A percentile compares a stretch with the other conserved stretches of the same genome.
These are phyloP conservation scores for Elymnias hypermnestra DNA, from an alignment of 1,140 invertebrate genomes.

Conservation along the genomic window DNA sequence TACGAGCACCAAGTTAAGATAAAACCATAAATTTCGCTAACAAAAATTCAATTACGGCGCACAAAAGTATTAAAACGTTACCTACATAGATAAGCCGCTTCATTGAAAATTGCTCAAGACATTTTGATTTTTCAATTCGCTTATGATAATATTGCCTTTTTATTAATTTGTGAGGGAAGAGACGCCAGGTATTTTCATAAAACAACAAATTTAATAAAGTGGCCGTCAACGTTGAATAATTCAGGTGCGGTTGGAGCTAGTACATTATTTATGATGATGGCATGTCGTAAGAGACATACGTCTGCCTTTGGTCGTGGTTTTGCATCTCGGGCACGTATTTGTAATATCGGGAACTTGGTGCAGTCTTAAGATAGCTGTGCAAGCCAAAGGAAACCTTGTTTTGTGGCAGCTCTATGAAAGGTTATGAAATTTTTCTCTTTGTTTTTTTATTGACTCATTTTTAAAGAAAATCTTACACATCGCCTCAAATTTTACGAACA, in stretches of 20 bases:
- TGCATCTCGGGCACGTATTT: conserved; percentile 61
- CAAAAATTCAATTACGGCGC: conserved; percentile 4
- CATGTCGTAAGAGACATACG: conserved; percentile 59
- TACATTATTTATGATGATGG: conserved; percentile 72
- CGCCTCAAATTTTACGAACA: no score
- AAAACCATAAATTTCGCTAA: neutral
- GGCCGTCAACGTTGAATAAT: conserved; percentile 65
- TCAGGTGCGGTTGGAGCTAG: conserved; percentile 45
- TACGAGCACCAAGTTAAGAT: neutral
- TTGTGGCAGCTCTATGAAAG: conserved; percentile 9
- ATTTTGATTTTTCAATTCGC: conserved; percentile 29
- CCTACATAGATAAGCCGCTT: conserved; percentile 9
- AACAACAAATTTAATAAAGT: conserved; percentile 73
- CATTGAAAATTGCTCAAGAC: conserved; percentile 21
- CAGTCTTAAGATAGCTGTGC: conserved; percentile 28
- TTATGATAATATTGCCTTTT: conserved; percentile 31
- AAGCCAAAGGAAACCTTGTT: conserved; percentile 15
- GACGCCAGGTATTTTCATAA: conserved; percentile 57
- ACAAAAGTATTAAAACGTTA: conserved; percentile 16
- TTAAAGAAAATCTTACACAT: no score
- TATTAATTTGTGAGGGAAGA: conserved; percentile 48
- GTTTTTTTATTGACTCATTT: no score
- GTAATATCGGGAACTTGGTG: conserved; percentile 49
- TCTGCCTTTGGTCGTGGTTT: conserved; percentile 61
- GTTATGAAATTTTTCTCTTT: neutral